Base-by-base conservation (phyloP, 92 coral and sea anemone genomes). In the Siderastrea radians region DNA sequence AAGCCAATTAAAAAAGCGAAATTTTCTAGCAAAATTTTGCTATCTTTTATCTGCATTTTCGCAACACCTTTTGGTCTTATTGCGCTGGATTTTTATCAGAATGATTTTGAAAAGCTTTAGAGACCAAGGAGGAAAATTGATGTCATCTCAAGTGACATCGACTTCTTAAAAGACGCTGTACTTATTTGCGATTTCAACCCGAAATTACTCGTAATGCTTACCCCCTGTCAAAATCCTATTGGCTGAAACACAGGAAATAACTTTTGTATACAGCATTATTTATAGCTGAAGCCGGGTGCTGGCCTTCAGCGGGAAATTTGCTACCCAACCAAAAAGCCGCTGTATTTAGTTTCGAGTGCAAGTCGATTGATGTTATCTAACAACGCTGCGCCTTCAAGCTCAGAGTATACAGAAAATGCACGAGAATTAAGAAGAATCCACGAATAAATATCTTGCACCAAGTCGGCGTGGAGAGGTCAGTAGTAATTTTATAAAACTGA, bases 161-260 rank as follows among this genome's bases (percentile, higher is more conserved):
- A 67, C 16, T 68, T 68, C 66, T 14, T 43, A 16, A 43, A 17
- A 59, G 68, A 11, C 52, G 45, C 51, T 48, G 7, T n/a, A 17
- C 59, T 79, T 9, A 14, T 49, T 79, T 63, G 68, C 19, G 48
- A 69, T 53, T 51, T 53, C 38, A 43, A 48, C 15, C 55, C 76
- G 16, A 68, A 43, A 81, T 81, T 81, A 26, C 52, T 19, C 49
- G 84, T 65, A 63, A 16, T 10, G 58, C 6, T n/a, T 55, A 26
- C 38, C 67, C 51, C 10, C 55, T 15, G 45, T 52, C 69, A 13
- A 55, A 55, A 51, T 71, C 4, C 78, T 69, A 82, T 82, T 82
- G 86, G 86, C 55, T 57, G 77, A 49, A 8, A 3, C 43, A 69
- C 86, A 70, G 86, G 86, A 82, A 82, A 71, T 62, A 82, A 82